Evolutionary conservation across 2,888 invertebrate species (phyloP).

Genomic region (Philopedon plagiatum): DNA sequence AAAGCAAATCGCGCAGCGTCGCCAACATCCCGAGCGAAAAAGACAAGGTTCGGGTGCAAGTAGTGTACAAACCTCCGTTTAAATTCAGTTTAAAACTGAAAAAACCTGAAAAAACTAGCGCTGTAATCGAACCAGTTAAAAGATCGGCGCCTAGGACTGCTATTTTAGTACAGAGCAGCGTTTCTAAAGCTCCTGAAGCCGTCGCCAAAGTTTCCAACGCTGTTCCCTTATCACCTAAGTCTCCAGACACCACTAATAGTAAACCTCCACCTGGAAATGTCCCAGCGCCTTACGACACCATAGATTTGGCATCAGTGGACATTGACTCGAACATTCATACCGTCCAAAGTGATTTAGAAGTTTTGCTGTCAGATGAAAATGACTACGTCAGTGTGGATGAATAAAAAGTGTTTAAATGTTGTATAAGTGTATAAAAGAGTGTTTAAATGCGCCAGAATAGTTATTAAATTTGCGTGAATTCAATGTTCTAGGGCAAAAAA

Average conservation of each 20-base stretch:
- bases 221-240: slow-evolving; percentile 23
- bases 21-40: slow-evolving; percentile 76
- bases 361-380: slow-evolving; percentile 72
- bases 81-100: slow-evolving; percentile 87
- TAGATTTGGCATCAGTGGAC: slow-evolving; percentile 60
- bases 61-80: slow-evolving; percentile 90
- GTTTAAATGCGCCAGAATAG: neutral
- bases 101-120: slow-evolving; percentile 79
- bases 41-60: slow-evolving; percentile 83
- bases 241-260: neutral
- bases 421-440: neutral
- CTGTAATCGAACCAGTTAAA: slow-evolving; percentile 73
- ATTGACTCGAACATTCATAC: slow-evolving; percentile 74
- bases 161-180: slow-evolving; percentile 67
- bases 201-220: slow-evolving; percentile 2
- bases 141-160: slow-evolving; percentile 67
- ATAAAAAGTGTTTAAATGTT: slow-evolving; percentile 5
- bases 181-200: neutral
- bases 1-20: slow-evolving; percentile 77
- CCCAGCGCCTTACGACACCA: slow-evolving; percentile 43
- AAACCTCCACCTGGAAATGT: neutral
- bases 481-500: slow-evolving; percentile 16
- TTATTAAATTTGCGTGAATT: neutral
- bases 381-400: slow-evolving; percentile 72
- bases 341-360: slow-evolving; percentile 75